phyloP scores from a whole-genome alignment of 1,140 invertebrate species.

The Drosophila yakuba region DNA sequence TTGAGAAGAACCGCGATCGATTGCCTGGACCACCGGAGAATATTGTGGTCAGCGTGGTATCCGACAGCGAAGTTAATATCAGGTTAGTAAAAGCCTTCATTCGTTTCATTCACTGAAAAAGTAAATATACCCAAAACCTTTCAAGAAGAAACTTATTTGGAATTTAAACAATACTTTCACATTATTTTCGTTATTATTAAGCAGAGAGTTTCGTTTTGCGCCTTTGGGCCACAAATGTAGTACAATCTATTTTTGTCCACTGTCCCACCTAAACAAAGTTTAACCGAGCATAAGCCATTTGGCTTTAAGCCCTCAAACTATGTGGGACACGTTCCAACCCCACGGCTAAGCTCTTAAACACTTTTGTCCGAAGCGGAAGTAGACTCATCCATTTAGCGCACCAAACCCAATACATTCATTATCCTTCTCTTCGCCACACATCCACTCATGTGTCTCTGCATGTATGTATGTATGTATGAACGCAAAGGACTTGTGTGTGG shows the following conservation, averaged over 20 bases:
- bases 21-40: constrained; percentile 92
- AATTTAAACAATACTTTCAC: too few species aligned
- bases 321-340: constrained; percentile 23
- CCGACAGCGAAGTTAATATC: constrained; percentile 78
- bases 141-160: too few species aligned
- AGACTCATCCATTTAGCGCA: constrained; percentile 73
- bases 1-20: constrained; percentile 90
- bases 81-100: constrained; percentile 49
- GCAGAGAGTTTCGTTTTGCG: background rate
- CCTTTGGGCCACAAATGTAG: background rate
- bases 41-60: constrained; percentile 87
- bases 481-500: constrained; percentile 1
- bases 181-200: too few species aligned
- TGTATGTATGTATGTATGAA: background rate
- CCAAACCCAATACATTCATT: constrained; percentile 77
- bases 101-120: too few species aligned
- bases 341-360: constrained; percentile 50
- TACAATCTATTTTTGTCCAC: constrained; percentile 5
- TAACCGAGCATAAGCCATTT: constrained; percentile 43
- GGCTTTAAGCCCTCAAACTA: constrained; percentile 40
- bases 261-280: constrained; percentile 46
- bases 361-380: constrained; percentile 64
- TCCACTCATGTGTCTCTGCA: constrained; percentile 8
- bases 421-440: constrained; percentile 31
- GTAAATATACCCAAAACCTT: too few species aligned